These are phyloP conservation scores for Leptopterna dolabrata DNA, from an alignment of 2,888 invertebrate species.

Conservation along the genomic window DNA sequence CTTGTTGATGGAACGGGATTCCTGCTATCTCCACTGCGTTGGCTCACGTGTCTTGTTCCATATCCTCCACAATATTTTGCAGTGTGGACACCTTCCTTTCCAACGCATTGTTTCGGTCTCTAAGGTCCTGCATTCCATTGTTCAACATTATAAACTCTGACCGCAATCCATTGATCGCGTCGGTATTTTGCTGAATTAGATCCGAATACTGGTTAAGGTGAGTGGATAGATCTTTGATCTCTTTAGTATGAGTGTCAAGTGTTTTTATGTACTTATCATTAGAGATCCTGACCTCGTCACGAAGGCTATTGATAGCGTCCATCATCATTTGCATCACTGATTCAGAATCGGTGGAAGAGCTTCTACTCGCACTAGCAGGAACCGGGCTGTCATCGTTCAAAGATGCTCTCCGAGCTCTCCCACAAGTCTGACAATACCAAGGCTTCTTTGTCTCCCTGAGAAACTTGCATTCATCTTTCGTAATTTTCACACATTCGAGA, in stretches of 20 bases:
- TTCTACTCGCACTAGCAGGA: too few relatives aligned
- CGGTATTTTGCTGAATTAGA: too few relatives aligned
- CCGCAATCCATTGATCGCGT: too few relatives aligned
- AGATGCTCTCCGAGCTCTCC: neutral
- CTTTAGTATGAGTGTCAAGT: neutral
- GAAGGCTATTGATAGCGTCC: too few relatives aligned
- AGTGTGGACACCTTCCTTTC: neutral
- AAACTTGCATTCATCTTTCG: neutral
- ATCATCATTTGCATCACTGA: too few relatives aligned
- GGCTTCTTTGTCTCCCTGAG: neutral
- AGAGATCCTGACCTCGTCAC: neutral
- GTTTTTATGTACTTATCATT: neutral
- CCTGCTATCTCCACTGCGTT: neutral
- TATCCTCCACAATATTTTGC: neutral
- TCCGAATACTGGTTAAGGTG: too few relatives aligned
- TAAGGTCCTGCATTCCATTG: neutral
- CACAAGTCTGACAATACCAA: neutral
- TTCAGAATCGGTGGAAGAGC: too few relatives aligned
- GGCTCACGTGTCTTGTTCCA: neutral
- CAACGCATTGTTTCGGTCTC: neutral
- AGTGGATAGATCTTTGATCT: too few relatives aligned
- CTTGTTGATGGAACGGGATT: neutral
- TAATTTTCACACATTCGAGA: neutral
- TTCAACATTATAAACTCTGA: neutral
- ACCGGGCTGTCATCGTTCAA: too few relatives aligned